Conservation (phyloP, 2,888 invertebrate species). For the Scaptomyza caliginosa region DNA sequence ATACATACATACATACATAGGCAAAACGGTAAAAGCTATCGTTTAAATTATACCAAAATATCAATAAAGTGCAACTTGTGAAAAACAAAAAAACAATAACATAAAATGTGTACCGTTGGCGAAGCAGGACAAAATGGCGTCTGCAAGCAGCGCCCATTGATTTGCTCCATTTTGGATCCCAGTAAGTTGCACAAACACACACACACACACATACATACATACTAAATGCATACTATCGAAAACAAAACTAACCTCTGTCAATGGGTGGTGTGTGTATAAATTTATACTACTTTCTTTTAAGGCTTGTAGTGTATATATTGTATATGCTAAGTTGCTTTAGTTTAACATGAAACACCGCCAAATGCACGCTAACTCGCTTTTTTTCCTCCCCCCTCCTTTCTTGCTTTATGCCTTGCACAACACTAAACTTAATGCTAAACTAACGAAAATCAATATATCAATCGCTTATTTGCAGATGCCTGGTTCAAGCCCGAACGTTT, state of each 20-base stretch:
- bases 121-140: constrained; percentile 83
- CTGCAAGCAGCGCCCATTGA: constrained; percentile 82
- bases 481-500: constrained; percentile 97
- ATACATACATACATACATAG: constrained; percentile 21
- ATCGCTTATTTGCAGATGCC: constrained; percentile 89
- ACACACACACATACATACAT: constrained; percentile 1
- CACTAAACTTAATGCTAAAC: constrained; percentile 67
- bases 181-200: constrained; percentile 77
- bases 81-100: constrained; percentile 12
- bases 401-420: constrained; percentile 49
- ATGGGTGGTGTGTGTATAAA: constrained; percentile 43
- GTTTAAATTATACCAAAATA: constrained; percentile 10
- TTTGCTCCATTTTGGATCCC: constrained; percentile 83
- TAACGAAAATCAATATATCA: constrained; percentile 81
- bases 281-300: constrained; percentile 16
- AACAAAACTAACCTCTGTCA: constrained; percentile 66
- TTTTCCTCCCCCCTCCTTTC: neutral
- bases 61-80: constrained; percentile 14
- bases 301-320: neutral
- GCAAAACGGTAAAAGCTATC: constrained; percentile 5
- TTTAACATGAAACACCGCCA: constrained; percentile 25
- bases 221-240: constrained; percentile 11
- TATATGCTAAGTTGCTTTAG: constrained; percentile 15
- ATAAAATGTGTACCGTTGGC: constrained; percentile 64
- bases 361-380: constrained; percentile 41